Evolutionary conservation across 2,113 vertebrate species (phyloP).

Genomic region (Chaetura pelagica): DNA sequence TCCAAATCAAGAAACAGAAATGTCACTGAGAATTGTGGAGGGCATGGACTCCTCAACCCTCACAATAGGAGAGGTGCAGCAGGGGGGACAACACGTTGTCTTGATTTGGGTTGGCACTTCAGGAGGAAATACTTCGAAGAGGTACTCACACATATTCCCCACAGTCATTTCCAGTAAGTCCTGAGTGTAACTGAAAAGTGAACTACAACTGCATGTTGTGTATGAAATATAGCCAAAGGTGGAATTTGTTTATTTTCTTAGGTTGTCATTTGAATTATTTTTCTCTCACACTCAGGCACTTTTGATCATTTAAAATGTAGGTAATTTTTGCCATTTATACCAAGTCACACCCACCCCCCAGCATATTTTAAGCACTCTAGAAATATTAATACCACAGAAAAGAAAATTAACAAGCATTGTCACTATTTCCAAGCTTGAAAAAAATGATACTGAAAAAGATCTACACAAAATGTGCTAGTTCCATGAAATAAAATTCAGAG

Average conservation of each 20-base stretch:
- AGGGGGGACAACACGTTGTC: background rate
- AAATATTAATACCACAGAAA: background rate
- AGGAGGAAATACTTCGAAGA: conserved; percentile 23
- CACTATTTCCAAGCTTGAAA: background rate
- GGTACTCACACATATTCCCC: background rate
- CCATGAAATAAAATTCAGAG: background rate
- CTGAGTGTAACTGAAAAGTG: background rate
- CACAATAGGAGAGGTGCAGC: background rate
- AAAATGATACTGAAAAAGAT: background rate
- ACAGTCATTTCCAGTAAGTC: background rate
- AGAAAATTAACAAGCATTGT: background rate
- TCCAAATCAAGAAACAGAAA: conserved; percentile 12
- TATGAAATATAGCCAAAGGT: background rate
- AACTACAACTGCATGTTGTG: background rate
- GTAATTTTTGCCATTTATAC: background rate
- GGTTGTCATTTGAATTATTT: background rate
- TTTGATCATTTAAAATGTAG: background rate
- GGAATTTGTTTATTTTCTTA: background rate
- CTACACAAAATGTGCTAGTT: background rate
- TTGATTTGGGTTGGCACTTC: background rate
- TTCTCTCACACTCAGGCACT: background rate
- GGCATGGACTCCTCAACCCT: background rate
- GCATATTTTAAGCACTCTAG: background rate
- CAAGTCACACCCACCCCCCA: rapidly evolving
- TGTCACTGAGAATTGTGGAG: background rate